phyloP scores from a whole-genome alignment of 2,797 vertebrate species.

The Okamejei kenojei region DNA sequence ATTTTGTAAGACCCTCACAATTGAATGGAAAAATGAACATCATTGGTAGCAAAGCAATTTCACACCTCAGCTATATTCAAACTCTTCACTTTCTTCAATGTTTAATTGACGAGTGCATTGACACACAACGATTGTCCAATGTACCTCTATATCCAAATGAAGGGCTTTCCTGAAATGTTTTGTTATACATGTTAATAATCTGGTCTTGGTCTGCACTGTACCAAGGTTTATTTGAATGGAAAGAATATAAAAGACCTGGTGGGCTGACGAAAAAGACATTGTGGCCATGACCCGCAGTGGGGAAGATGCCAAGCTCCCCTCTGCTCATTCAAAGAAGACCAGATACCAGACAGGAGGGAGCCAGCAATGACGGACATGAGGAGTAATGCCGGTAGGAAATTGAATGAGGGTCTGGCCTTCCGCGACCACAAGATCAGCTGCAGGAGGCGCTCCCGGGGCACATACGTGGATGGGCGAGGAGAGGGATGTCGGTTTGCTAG shows the following conservation, averaged over 20 bases:
- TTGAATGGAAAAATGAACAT: constrained; percentile 42
- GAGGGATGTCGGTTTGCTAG: too few relatives aligned
- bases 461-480: too few relatives aligned
- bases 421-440: too few relatives aligned
- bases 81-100: constrained; percentile 46
- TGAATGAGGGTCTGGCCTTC: too few relatives aligned
- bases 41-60: constrained; percentile 40
- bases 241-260: constrained; percentile 31
- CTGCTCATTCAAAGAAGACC: too few relatives aligned
- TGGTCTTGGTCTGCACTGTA: constrained; percentile 15
- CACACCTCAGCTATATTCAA: constrained; percentile 42
- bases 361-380: too few relatives aligned
- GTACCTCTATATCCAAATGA: constrained; percentile 45
- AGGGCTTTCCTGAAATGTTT: constrained; percentile 46
- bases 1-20: constrained; percentile 44
- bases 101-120: constrained; percentile 49
- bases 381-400: too few relatives aligned
- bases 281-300: too few relatives aligned
- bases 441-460: too few relatives aligned
- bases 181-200: constrained; percentile 47
- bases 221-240: constrained; percentile 19
- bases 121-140: constrained; percentile 43
- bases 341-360: too few relatives aligned
- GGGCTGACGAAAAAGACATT: too few relatives aligned
- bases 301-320: too few relatives aligned